These are phyloP conservation scores for Eolophus roseicapilla DNA, from an alignment of 2,113 vertebrate genomes.

Conservation along the genomic window DNA sequence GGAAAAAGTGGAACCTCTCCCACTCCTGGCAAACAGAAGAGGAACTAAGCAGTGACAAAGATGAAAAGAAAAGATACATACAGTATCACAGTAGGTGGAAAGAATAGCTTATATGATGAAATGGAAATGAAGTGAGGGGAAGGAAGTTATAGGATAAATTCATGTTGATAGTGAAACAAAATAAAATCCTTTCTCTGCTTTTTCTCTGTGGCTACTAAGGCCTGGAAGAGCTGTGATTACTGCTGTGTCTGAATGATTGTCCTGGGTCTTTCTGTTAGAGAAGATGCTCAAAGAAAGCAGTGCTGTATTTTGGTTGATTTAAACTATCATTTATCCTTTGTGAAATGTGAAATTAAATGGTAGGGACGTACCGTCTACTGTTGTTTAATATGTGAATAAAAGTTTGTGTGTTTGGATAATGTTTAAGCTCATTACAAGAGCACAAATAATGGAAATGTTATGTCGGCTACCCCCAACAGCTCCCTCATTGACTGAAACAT, in stretches of 20 bases:
- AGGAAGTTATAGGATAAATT: background rate
- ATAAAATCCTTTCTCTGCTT: background rate
- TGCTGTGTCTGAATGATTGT: background rate
- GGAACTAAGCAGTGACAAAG: background rate
- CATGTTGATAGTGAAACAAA: background rate
- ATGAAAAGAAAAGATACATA: background rate
- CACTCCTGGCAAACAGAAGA: background rate
- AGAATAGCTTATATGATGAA: background rate
- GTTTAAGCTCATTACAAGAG: background rate
- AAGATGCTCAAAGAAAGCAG: background rate
- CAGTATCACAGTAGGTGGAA: background rate
- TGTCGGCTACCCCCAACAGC: background rate
- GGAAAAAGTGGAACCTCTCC: background rate
- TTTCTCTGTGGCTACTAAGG: background rate
- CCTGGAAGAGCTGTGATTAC: background rate
- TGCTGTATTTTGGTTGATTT: background rate
- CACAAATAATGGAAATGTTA: background rate
- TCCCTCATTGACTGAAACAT: background rate
- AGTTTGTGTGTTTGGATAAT: background rate
- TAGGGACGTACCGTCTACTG: background rate
- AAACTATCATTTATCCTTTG: background rate
- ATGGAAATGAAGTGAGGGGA: background rate
- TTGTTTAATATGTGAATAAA: constrained; percentile 7
- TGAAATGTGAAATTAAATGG: constrained; percentile 4
- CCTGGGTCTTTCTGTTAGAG: background rate